Conservation (phyloP, 2,113 vertebrate genomes). For the Callithrix jacchus region DNA sequence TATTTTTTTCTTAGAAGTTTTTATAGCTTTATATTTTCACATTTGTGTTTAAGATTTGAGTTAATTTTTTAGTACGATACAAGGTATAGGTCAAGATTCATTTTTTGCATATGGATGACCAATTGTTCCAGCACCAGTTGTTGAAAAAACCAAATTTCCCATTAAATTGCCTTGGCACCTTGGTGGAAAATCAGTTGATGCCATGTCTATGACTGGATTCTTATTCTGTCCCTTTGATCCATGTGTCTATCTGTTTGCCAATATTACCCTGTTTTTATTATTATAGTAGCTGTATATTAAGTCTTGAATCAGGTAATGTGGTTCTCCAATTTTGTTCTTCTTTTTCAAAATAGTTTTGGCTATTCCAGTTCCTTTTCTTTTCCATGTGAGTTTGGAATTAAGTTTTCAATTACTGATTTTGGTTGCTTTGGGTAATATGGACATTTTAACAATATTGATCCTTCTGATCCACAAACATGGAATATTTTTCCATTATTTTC, state of each 20-base stretch:
- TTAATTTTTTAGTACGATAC: neutral
- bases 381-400: neutral
- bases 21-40: neutral
- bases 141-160: neutral
- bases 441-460: neutral
- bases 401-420: neutral
- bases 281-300: neutral
- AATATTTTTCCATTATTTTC: neutral
- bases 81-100: neutral
- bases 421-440: neutral
- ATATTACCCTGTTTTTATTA: neutral
- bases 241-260: neutral
- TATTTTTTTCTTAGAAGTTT: neutral
- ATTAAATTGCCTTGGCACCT: neutral
- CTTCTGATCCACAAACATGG: neutral
- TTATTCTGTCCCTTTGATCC: neutral
- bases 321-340: neutral
- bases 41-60: neutral
- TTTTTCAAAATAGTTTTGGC: neutral
- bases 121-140: neutral
- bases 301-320: neutral
- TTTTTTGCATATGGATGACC: neutral
- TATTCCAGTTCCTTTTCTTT: neutral
- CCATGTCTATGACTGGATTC: neutral
- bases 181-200: neutral